phyloP scores from a whole-genome alignment of 2,113 vertebrate genomes.

The Pteruthius melanotis region DNA sequence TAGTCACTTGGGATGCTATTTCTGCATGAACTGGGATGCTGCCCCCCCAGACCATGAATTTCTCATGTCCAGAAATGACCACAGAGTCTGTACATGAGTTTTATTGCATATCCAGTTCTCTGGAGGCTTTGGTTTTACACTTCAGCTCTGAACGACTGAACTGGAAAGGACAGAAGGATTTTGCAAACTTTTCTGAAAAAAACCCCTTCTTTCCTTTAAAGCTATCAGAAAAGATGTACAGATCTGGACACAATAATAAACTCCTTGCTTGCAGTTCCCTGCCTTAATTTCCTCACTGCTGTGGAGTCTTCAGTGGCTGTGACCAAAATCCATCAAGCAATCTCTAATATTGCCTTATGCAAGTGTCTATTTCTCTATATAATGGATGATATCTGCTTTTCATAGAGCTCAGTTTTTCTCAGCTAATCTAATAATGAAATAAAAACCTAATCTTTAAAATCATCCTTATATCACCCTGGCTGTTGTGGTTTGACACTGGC shows the following conservation, averaged over 20 bases:
- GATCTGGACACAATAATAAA: neutral
- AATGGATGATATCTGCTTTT: neutral
- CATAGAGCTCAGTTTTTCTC: neutral
- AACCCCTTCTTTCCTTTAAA: neutral
- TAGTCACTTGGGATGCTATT: neutral
- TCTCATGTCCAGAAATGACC: neutral
- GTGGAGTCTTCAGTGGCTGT: neutral
- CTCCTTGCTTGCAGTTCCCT: neutral
- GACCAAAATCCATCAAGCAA: neutral
- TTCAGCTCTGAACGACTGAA: neutral
- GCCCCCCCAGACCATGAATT: fast-evolving
- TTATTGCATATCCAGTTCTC: neutral
- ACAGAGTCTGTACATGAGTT: neutral
- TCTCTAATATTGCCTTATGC: neutral
- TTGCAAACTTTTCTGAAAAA: neutral
- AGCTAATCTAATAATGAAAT: neutral
- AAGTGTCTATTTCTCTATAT: neutral
- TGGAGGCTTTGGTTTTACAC: neutral
- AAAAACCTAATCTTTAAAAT: neutral
- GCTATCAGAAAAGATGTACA: neutral
- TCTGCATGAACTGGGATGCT: neutral
- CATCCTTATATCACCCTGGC: neutral
- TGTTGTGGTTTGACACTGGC: neutral
- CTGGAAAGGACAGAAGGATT: neutral
- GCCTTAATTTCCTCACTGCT: neutral